Base-by-base conservation (phyloP, 2,113 vertebrate genomes). In the Brienomyrus longianalis region DNA sequence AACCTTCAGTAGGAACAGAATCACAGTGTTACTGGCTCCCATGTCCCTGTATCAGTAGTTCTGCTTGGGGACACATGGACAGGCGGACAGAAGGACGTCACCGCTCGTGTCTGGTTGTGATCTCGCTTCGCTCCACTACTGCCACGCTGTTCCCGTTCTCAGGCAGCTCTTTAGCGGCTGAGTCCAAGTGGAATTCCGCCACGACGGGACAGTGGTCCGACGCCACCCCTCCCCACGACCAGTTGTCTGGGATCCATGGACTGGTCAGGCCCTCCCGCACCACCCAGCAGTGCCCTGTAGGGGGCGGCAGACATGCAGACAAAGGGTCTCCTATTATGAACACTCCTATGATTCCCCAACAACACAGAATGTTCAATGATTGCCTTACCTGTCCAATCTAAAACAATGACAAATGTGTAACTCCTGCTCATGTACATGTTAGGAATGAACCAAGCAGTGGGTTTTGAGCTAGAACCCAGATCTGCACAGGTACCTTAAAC, bases 191-290 rank as follows among this genome's bases (percentile, higher is more conserved):
- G 85, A 99, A 96, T 80, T 99, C 98, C 0, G 97, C 97, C 0
- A 98, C 94, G 86, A 99, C 95, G 0, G 98, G 98, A 90, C 98
- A 99, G 91, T 99, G 97, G 3, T 98, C 96, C 0, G 98, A 99
- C 0, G 97, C 98, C 83, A 99, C 97, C 0, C 98, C 98, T 0
- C 98, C 98, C 98, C 98, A 99, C 0, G 98, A 98, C 98, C 98
- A 99, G 95, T 98, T 97, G 39, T 99, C 98, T 0, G 98, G 98
- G 93, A 99, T 99, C 98, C 98, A 99, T 0, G 98, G 98, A 92
- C 98, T 99, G 0, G 98, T 99, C 83, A 99, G 95, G 6, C 98
- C 98, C 93, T 99, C 98, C 80, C 98, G 93, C 91, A 99, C 96
- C 0, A 99, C 97, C 4, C 93, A 92, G 93, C 97, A 98, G 91